Conservation (phyloP, 2,797 vertebrate genomes). For the Manis javanica region DNA sequence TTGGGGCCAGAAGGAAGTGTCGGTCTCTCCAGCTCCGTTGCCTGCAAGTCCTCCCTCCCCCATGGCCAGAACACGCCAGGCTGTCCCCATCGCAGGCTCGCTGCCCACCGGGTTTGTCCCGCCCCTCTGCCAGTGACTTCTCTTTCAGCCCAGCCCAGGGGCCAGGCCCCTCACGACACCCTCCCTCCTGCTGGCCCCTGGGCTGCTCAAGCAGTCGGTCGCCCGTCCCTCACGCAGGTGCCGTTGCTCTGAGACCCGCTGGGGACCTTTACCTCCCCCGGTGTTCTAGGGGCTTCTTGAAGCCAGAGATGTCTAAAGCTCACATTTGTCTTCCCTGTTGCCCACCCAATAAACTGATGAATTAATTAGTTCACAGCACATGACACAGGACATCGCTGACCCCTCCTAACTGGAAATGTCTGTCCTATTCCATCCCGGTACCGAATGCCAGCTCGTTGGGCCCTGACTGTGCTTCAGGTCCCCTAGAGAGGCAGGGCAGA, state of each 20-base stretch:
- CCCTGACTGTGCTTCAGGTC: too few relatives aligned
- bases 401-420: neutral
- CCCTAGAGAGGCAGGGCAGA: neutral
- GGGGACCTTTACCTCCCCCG: neutral
- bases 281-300: neutral
- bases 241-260: too few relatives aligned
- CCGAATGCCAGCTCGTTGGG: too few relatives aligned
- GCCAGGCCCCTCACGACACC: neutral
- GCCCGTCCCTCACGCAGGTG: rapidly evolving
- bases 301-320: neutral
- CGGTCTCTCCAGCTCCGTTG: neutral
- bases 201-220: neutral
- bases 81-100: neutral
- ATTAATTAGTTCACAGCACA: neutral
- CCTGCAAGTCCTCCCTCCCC: rapidly evolving
- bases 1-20: neutral
- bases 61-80: rapidly evolving
- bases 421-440: neutral
- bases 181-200: neutral
- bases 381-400: too few relatives aligned
- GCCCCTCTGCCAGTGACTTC: neutral
- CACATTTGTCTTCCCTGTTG: neutral
- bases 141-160: neutral
- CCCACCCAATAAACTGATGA: neutral
- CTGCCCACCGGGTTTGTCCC: rapidly evolving